A percentile compares a stretch with the other conserved stretches of the same genome.
Conservation (phyloP, 2,888 invertebrate genomes). For the Callimorpha dominula region DNA sequence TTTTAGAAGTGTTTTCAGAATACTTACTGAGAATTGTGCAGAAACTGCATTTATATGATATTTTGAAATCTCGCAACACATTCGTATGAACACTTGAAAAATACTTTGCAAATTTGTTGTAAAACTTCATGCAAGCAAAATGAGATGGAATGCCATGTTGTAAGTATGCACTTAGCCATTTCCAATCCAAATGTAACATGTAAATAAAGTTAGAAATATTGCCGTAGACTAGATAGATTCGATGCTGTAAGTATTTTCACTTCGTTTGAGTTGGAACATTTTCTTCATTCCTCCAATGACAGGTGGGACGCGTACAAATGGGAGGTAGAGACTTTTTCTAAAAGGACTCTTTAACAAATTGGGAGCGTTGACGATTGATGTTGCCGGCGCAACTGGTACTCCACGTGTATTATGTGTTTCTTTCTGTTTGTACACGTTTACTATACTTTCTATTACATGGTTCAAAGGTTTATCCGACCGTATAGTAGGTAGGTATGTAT, state of each 20-base stretch:
- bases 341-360: constrained; percentile 50
- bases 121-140: neutral
- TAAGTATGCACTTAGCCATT: constrained; percentile 11
- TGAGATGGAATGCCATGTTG: neutral
- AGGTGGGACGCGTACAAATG: constrained; percentile 46
- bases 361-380: constrained; percentile 45
- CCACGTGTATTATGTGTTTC: constrained; percentile 10
- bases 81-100: neutral
- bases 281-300: constrained; percentile 33
- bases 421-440: constrained; percentile 2
- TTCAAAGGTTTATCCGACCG: neutral
- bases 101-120: neutral
- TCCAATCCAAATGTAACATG: constrained; percentile 11
- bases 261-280: constrained; percentile 35
- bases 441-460: neutral
- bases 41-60: neutral
- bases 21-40: neutral
- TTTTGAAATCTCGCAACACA: neutral
- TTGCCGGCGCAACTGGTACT: constrained; percentile 23
- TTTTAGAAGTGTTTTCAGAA: neutral
- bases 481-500: neutral
- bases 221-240: constrained; percentile 11
- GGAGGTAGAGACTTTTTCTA: constrained; percentile 38
- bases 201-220: constrained; percentile 15
- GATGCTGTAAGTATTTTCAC: constrained; percentile 32